phyloP scores from a whole-genome alignment of 64 coral and sea anemone species.

The Stylophora pistillata region DNA sequence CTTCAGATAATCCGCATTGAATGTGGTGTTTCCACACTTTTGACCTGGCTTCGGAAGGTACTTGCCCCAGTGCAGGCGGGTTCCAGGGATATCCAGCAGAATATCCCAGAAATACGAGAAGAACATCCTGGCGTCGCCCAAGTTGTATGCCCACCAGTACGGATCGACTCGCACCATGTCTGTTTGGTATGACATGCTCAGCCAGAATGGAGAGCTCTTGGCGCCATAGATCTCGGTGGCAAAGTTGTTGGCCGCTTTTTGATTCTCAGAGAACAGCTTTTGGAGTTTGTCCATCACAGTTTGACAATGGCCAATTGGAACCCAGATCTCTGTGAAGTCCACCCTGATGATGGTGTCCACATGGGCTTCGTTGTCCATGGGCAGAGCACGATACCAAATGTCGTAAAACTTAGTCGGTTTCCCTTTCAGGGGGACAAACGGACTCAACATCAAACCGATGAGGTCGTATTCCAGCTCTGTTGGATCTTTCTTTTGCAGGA shows the following conservation, averaged over 20 bases:
- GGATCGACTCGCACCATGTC: constrained; percentile 72
- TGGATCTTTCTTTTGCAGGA: constrained; percentile 42
- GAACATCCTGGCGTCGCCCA: constrained; percentile 44
- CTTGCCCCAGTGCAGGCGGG: constrained; percentile 77
- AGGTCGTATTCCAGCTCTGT: background rate
- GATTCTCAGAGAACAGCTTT: constrained; percentile 44
- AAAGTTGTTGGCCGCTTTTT: constrained; percentile 53
- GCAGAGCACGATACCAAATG: constrained; percentile 56
- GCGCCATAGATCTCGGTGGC: constrained; percentile 77
- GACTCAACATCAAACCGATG: constrained; percentile 37
- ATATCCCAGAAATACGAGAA: constrained; percentile 69
- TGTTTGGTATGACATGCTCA: constrained; percentile 63
- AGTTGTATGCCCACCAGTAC: constrained; percentile 70
- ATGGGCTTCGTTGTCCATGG: constrained; percentile 68
- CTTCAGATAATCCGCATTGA: constrained; percentile 71
- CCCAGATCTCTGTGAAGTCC: constrained; percentile 84
- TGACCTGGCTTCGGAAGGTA: constrained; percentile 67
- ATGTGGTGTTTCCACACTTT: constrained; percentile 55
- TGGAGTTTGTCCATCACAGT: constrained; percentile 58
- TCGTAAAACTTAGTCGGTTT: constrained; percentile 48
- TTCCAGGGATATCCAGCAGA: constrained; percentile 50
- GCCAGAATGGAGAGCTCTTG: constrained; percentile 72
- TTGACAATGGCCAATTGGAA: constrained; percentile 58
- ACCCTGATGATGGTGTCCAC: constrained; percentile 57
- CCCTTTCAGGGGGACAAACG: constrained; percentile 24